A percentile compares a stretch with the other conserved stretches of the same genome.
These are phyloP conservation scores for Lampropteryx suffumata DNA, from an alignment of 2,888 invertebrate genomes.

Conservation along the genomic window DNA sequence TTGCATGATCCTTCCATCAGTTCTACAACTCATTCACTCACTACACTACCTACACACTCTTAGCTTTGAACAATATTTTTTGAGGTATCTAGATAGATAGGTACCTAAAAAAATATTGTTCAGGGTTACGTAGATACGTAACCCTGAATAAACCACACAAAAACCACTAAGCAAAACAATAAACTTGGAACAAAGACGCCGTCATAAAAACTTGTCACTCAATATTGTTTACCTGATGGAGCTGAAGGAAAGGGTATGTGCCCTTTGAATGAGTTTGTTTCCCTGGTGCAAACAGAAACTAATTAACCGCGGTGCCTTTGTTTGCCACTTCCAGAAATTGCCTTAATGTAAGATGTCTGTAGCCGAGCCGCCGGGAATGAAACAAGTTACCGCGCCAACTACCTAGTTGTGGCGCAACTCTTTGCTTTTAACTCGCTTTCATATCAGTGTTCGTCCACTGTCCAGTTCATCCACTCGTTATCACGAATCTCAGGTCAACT, in stretches of 20 bases:
- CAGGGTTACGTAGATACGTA: no score
- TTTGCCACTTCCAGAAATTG: constrained; percentile 66
- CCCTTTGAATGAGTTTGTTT: constrained; percentile 62
- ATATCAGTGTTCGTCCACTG: no score
- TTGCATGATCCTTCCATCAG: no score
- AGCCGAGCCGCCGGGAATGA: constrained; percentile 27
- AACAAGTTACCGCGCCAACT: constrained; percentile 8
- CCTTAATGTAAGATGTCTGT: constrained; percentile 50
- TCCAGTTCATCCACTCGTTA: constrained; percentile 40
- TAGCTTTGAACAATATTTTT: no score
- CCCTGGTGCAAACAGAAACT: constrained; percentile 63
- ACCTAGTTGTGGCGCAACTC: background rate
- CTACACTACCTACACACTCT: no score
- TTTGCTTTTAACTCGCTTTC: constrained; percentile 36
- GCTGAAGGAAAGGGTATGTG: constrained; percentile 37
- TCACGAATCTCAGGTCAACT: constrained; percentile 28
- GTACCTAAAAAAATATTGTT: background rate
- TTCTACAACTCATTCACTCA: no score
- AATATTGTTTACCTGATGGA: constrained; percentile 28
- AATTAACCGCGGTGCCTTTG: constrained; percentile 71
- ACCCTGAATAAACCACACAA: constrained; percentile 17
- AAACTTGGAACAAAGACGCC: constrained; percentile 22
- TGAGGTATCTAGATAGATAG: no score
- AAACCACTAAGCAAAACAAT: constrained; percentile 15
- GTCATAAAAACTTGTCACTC: constrained; percentile 27